Percentiles rank a stretch among this genome's conserved stretches.
Conservation (phyloP, 2,113 vertebrate genomes). For the Calidris pugnax region DNA sequence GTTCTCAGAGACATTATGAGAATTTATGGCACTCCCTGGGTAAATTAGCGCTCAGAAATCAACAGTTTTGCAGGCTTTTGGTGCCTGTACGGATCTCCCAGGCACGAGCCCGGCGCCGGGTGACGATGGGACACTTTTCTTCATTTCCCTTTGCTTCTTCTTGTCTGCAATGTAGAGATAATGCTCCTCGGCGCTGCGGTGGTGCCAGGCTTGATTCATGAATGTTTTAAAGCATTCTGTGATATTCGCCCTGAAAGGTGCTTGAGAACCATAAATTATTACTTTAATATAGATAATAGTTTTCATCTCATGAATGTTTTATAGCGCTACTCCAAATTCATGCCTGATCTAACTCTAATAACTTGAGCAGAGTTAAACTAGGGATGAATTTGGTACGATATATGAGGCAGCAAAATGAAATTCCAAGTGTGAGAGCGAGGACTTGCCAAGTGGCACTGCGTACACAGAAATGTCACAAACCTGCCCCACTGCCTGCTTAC, state of each 20-base stretch:
- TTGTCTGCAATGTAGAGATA: not conserved
- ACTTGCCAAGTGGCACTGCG: not conserved
- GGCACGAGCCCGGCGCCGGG: not conserved
- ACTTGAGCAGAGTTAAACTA: constrained; percentile 6
- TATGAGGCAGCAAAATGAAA: constrained; percentile 22
- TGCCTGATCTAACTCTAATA: constrained; percentile 36
- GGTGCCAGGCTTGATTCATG: constrained; percentile 7
- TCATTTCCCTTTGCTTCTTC: not conserved
- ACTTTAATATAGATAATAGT: constrained; percentile 51
- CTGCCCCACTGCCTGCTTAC: not conserved
- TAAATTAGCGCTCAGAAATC: not conserved
- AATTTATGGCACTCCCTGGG: not conserved
- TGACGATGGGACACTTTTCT: not conserved
- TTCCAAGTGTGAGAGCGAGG: not conserved
- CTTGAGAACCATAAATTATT: constrained; percentile 54
- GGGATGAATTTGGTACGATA: not conserved
- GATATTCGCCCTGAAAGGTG: constrained; percentile 31
- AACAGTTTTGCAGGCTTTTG: not conserved
- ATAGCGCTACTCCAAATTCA: constrained; percentile 16
- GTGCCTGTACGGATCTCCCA: not conserved
- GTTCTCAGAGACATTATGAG: not conserved
- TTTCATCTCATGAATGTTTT: constrained; percentile 58
- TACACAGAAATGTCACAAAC: not conserved
- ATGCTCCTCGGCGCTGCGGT: not conserved
- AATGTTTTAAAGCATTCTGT: constrained; percentile 33